Evolutionary conservation across 2,888 invertebrate genomes (phyloP).

Genomic region (Stenoptilia bipunctidactyla): DNA sequence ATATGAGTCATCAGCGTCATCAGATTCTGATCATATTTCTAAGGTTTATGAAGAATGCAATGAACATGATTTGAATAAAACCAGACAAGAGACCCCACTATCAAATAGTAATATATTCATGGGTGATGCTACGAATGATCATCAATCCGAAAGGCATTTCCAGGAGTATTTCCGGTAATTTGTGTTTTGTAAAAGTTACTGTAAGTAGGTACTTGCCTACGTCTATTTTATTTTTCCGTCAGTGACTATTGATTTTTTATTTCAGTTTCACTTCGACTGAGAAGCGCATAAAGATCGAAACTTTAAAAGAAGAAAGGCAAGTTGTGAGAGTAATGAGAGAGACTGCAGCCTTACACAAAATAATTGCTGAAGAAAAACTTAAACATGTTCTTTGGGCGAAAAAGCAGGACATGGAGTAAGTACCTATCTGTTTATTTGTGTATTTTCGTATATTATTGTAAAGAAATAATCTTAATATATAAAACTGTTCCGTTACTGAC

Average conservation of each 20-base stretch:
- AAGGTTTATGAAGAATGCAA: constrained; percentile 13
- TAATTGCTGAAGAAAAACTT: constrained; percentile 70
- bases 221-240: too few relatives aligned
- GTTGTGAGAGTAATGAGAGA: constrained; percentile 62
- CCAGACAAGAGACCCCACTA: too few relatives aligned
- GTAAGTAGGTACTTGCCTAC: too few relatives aligned
- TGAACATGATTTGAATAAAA: too few relatives aligned
- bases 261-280: constrained; percentile 34
- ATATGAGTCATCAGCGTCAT: constrained; percentile 29
- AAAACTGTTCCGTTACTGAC: too few relatives aligned
- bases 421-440: too few relatives aligned
- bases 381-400: constrained; percentile 61
- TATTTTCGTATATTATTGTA: neutral
- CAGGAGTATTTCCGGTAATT: constrained; percentile 44
- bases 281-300: constrained; percentile 49
- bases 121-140: constrained; percentile 20
- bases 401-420: constrained; percentile 53
- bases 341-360: constrained; percentile 73
- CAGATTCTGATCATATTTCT: constrained; percentile 30
- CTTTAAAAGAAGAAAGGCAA: constrained; percentile 51
- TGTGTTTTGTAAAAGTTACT: too few relatives aligned
- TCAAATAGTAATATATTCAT: constrained; percentile 4
- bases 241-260: too few relatives aligned
- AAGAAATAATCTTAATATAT: neutral
- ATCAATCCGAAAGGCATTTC: constrained; percentile 34